These are phyloP conservation scores for Nylanderia fulva DNA, from an alignment of 1,140 invertebrate genomes.

Conservation along the genomic window DNA sequence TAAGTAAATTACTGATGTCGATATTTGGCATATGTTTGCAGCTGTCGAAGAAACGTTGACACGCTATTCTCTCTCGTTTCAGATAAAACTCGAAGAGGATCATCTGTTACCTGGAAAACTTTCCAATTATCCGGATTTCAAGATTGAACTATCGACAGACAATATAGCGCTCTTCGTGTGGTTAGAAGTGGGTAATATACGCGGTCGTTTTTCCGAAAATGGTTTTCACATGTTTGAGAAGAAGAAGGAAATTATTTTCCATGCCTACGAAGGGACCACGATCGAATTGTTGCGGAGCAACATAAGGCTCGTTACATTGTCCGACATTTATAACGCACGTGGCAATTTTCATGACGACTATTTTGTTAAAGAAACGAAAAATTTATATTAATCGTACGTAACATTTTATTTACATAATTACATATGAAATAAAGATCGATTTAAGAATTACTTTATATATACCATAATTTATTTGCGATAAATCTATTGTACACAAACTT, in stretches of 20 bases:
- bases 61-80: slow-evolving; percentile 36
- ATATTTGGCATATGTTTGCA: background rate
- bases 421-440: background rate
- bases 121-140: slow-evolving; percentile 73
- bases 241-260: slow-evolving; percentile 73
- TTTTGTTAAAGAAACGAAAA: background rate
- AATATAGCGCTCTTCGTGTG: slow-evolving; percentile 89
- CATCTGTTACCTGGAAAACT: slow-evolving; percentile 59
- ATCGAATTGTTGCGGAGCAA: slow-evolving; percentile 61
- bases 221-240: slow-evolving; percentile 86
- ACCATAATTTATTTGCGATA: background rate
- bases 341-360: slow-evolving; percentile 20
- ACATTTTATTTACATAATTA: background rate
- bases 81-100: slow-evolving; percentile 67
- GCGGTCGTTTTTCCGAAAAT: slow-evolving; percentile 89
- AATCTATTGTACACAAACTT: background rate
- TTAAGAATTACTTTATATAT: slow-evolving; percentile 38
- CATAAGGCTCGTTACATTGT: slow-evolving; percentile 76
- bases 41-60: slow-evolving; percentile 11
- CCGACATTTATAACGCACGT: slow-evolving; percentile 73
- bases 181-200: slow-evolving; percentile 85
- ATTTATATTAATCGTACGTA: background rate
- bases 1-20: slow-evolving; percentile 61
- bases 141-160: slow-evolving; percentile 83
- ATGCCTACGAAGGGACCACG: slow-evolving; percentile 64